phyloP scores from a whole-genome alignment of 2,888 invertebrate genomes.

The Labia minor region DNA sequence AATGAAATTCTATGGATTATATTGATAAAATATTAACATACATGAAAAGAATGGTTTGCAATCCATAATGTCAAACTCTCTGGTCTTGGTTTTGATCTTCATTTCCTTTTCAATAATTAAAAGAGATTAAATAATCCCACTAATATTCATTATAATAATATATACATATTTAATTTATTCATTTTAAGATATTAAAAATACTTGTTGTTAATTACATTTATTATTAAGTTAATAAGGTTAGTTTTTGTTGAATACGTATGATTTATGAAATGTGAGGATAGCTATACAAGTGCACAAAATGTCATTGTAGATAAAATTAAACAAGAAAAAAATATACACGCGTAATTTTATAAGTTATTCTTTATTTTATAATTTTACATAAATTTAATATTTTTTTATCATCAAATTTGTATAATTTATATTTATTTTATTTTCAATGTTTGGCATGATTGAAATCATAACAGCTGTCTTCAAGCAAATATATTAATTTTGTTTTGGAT shows the following conservation, averaged over 20 bases:
- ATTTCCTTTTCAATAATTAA: slow-evolving; percentile 43
- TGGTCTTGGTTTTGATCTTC: slow-evolving; percentile 35
- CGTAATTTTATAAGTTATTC: too few species aligned
- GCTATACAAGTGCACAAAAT: too few species aligned
- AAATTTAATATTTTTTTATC: too few species aligned
- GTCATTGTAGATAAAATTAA: too few species aligned
- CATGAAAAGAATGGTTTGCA: slow-evolving; percentile 64
- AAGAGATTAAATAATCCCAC: background rate
- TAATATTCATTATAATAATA: background rate
- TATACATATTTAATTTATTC: background rate
- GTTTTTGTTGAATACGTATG: background rate
- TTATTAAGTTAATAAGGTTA: slow-evolving; percentile 4
- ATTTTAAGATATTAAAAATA: background rate
- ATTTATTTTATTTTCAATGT: background rate
- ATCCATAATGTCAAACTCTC: slow-evolving; percentile 44
- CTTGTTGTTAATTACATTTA: background rate
- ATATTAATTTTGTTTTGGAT: background rate
- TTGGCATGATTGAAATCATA: background rate
- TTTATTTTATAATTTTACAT: too few species aligned
- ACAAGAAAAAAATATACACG: too few species aligned
- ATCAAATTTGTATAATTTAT: background rate
- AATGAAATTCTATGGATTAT: too few species aligned
- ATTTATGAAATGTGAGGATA: background rate
- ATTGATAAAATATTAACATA: slow-evolving; percentile 43
- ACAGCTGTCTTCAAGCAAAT: background rate